Base-by-base conservation (phyloP, 1,140 invertebrate genomes). In the Drosophila triauraria region DNA sequence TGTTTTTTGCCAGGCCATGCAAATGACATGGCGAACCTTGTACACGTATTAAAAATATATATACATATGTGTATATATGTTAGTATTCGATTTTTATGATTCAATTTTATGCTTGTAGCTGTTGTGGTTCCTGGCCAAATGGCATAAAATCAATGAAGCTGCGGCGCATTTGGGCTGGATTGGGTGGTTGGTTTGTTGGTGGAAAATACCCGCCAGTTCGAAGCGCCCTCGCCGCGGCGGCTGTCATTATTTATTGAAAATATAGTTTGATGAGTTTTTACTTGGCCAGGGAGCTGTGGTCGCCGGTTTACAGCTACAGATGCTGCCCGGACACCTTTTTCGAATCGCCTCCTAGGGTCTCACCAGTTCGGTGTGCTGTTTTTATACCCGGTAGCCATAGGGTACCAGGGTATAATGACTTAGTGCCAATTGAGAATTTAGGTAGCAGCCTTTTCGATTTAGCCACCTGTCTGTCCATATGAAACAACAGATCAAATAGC, bases 181-280 rank as follows among this genome's bases (percentile, higher is more conserved):
- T 44, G 42, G 64, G 58, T 15, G 42, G 64, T n/a, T n/a, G n/a
- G n/a, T 30, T 20, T 35, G 44, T 20, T 23, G 40, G 7, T 35
- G 44, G 59, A 53, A 78, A 86, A 87, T 82, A 70, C 70, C 51
- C 59, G 61, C 47, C 82, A 80, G 64, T 61, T 59, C 25, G 25
- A n/a, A 25, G 20, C 48, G 17, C 23, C 53, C 47, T 43, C 51
- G 25, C 62, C 27, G 20, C 56, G 35, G 3, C 53, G 59, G 56
- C 80, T 84, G 85, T 90, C 85, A 87, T 81, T 88, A 88, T 88
- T 84, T 88, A 88, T 90, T 88, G 84, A 90, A 88, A 88, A 88
- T 85, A 88, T 88, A 81, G 84, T 88, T 88, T 90, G 85, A 88
- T 88, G 85, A 88, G 84, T 88, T 87, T 88, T 87, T 87, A 86